Percentiles rank a stretch among this genome's conserved stretches.
phyloP scores from a whole-genome alignment of 1,140 invertebrate genomes.

The Teleopsis dalmanni region DNA sequence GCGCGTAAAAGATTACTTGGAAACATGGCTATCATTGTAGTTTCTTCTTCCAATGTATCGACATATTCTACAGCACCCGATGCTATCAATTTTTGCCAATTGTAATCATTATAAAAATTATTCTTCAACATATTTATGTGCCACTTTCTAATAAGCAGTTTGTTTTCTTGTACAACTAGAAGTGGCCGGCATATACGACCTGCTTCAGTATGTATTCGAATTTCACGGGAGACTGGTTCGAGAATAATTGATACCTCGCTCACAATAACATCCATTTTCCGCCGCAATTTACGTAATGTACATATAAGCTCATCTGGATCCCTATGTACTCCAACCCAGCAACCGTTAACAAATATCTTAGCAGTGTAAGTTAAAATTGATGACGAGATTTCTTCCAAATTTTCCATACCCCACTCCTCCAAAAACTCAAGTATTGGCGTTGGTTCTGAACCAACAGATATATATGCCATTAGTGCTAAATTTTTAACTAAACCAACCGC shows the following conservation, averaged over 20 bases:
- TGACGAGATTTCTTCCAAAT: conserved; percentile 95
- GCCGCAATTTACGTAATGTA: conserved; percentile 86
- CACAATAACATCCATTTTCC: conserved; percentile 99
- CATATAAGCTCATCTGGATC: conserved; percentile 98
- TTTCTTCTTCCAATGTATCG: conserved; percentile 97
- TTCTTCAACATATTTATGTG: conserved; percentile 97
- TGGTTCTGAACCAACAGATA: conserved; percentile 96
- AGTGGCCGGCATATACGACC: conserved; percentile 95
- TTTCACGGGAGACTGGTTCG: conserved; percentile 95
- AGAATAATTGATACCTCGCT: conserved; percentile 98
- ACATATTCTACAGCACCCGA: conserved; percentile 98
- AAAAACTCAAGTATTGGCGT: conserved; percentile 98
- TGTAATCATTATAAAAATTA: conserved; percentile 90
- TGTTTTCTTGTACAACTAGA: conserved; percentile 93
- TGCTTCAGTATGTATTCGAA: conserved; percentile 97
- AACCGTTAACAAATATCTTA: conserved; percentile 99
- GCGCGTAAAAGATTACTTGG: conserved; percentile 89
- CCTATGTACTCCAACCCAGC: conserved; percentile 97
- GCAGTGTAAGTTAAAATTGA: conserved; percentile 93
- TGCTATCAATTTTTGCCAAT: conserved; percentile 95
- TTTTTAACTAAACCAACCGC: conserved; percentile 94
- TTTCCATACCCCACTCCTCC: conserved; percentile 99
- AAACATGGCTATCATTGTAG: conserved; percentile 98
- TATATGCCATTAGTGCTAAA: conserved; percentile 97
- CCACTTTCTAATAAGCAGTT: conserved; percentile 81